A percentile compares a stretch with the other conserved stretches of the same genome.
Conservation (phyloP, 2,113 vertebrate species). For the Hippopotamus amphibius region DNA sequence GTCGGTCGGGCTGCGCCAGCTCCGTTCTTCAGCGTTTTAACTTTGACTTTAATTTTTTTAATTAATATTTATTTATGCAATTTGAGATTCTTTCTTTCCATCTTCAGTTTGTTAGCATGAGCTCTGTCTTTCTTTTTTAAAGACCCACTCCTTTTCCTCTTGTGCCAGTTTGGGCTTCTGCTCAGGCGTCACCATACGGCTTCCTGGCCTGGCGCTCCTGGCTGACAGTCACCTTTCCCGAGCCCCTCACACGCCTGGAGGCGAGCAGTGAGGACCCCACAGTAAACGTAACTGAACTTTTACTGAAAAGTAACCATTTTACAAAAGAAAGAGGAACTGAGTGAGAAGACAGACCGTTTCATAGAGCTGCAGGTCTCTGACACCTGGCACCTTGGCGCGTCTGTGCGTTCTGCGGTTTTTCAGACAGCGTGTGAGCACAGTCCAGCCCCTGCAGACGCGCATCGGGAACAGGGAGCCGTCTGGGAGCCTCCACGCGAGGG, state of each 20-base stretch:
- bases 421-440: not conserved
- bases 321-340: not conserved
- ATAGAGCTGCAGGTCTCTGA: not conserved
- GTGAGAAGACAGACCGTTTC: not conserved
- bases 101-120: not conserved
- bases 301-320: not conserved
- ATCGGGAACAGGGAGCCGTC: not conserved
- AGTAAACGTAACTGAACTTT: not conserved
- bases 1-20: not conserved
- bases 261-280: not conserved
- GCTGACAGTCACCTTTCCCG: not conserved
- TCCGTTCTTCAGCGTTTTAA: not conserved
- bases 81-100: not conserved
- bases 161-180: not conserved
- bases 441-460: not conserved
- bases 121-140: not conserved
- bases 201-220: not conserved
- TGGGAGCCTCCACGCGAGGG: not conserved
- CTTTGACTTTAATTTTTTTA: not conserved
- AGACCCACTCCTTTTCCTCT: not conserved
- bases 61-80: not conserved
- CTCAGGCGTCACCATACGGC: not conserved
- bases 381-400: not conserved
- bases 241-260: not conserved
- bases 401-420: not conserved